phyloP scores from a whole-genome alignment of 2,113 vertebrate genomes.

The Hypocryptadius cinnamomeus region DNA sequence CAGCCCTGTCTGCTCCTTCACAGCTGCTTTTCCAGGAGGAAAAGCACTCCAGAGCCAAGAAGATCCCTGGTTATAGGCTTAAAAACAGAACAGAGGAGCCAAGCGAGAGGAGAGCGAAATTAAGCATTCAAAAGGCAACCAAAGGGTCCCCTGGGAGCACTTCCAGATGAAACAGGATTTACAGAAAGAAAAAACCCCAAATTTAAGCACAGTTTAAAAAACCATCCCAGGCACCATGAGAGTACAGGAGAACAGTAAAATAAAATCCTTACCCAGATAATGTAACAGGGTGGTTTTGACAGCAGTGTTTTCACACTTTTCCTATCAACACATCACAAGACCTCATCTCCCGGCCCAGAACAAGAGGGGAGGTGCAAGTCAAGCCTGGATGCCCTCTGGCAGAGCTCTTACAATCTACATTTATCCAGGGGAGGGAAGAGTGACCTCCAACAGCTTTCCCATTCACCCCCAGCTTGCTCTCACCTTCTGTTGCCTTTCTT shows the following conservation, averaged over 20 bases:
- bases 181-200: neutral
- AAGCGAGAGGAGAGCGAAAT: neutral
- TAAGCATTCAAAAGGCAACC: neutral
- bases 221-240: neutral
- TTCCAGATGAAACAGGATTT: neutral
- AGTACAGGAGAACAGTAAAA: neutral
- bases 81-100: neutral
- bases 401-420: neutral
- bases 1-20: neutral
- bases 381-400: neutral
- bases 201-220: neutral
- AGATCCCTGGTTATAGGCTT: neutral
- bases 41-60: neutral
- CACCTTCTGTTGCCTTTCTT: neutral
- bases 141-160: neutral
- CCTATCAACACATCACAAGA: neutral
- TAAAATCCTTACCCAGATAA: neutral
- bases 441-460: neutral
- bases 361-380: accelerated
- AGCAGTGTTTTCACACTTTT: neutral
- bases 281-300: neutral
- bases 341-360: neutral
- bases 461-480: neutral
- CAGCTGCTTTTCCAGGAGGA: neutral
- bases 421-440: neutral